phyloP scores from a whole-genome alignment of 2,797 vertebrate genomes.

The Chloroceryle amazona region DNA sequence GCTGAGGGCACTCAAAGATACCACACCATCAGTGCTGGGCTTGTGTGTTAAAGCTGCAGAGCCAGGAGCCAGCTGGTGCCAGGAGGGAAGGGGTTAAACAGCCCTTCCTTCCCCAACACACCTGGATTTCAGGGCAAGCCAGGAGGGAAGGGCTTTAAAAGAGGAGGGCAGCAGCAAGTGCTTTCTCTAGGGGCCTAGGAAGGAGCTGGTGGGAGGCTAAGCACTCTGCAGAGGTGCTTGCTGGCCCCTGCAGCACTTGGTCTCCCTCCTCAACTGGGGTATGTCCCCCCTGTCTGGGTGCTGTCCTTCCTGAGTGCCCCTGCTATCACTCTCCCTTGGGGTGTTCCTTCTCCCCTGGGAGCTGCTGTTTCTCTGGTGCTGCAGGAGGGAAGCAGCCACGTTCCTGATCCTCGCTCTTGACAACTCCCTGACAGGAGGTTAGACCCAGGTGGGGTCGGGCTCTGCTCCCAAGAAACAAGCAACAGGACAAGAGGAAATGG shows the following conservation, averaged over 20 bases:
- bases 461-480: not conserved
- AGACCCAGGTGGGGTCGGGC: not conserved
- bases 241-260: fast-evolving
- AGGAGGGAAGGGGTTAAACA: not conserved
- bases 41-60: not conserved
- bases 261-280: not conserved
- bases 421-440: not conserved
- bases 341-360: not conserved
- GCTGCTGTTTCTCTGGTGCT: not conserved
- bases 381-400: not conserved
- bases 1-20: not conserved
- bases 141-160: not conserved
- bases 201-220: not conserved
- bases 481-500: not conserved
- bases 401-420: not conserved
- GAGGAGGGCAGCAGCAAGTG: not conserved
- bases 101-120: not conserved
- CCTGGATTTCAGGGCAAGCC: not conserved
- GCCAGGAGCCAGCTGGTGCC: fast-evolving
- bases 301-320: not conserved
- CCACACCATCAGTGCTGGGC: not conserved
- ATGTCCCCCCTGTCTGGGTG: fast-evolving
- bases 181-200: not conserved
- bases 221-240: not conserved
- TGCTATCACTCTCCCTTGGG: not conserved